A percentile compares a stretch with the other conserved stretches of the same genome.
phyloP scores from a whole-genome alignment of 2,113 vertebrate species.

The Melanerpes formicivorus region DNA sequence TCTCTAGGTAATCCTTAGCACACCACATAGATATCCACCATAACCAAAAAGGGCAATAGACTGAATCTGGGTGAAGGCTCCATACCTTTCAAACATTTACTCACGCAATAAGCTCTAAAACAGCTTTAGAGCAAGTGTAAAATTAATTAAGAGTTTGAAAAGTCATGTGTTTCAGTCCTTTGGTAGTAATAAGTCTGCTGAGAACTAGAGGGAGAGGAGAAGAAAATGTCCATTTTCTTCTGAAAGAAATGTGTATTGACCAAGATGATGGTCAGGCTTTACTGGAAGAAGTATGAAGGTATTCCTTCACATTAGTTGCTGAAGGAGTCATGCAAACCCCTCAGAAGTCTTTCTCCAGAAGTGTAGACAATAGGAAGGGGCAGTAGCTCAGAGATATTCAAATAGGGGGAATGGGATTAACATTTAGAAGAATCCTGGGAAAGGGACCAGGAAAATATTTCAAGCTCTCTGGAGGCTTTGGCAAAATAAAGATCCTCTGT shows the following conservation, averaged over 20 bases:
- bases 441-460: not conserved
- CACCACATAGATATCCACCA: not conserved
- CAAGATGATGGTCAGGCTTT: not conserved
- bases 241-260: not conserved
- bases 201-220: not conserved
- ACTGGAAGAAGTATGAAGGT: not conserved
- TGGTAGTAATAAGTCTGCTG: not conserved
- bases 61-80: not conserved
- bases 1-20: slow-evolving; percentile 3
- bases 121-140: not conserved
- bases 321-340: not conserved
- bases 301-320: not conserved
- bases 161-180: not conserved
- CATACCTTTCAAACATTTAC: not conserved
- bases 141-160: not conserved
- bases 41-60: not conserved
- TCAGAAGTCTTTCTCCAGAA: not conserved
- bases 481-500: not conserved
- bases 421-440: not conserved
- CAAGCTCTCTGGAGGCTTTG: not conserved
- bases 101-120: not conserved
- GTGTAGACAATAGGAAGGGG: not conserved
- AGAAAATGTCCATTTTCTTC: not conserved
- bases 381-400: not conserved
- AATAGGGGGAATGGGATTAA: not conserved